Percentiles rank a stretch among this genome's conserved stretches.
phyloP scores from a whole-genome alignment of 2,888 invertebrate species.

The Biston stratarius region DNA sequence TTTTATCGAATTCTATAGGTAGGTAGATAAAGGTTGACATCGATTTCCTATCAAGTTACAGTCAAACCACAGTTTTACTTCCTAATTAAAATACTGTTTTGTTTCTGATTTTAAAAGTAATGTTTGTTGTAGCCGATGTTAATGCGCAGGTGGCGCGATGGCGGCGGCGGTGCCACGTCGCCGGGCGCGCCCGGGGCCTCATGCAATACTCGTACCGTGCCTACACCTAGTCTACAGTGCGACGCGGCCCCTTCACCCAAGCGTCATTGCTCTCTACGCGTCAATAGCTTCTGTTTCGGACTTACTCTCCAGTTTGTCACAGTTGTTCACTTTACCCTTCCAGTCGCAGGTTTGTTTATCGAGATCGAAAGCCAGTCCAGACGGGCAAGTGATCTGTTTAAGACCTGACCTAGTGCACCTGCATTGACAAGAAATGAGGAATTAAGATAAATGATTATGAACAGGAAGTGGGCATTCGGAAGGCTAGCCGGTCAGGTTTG shows the following conservation, averaged over 20 bases:
- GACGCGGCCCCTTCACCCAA: slow-evolving; percentile 85
- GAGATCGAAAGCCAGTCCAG: slow-evolving; percentile 98
- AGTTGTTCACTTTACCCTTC: slow-evolving; percentile 99
- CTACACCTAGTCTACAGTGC: slow-evolving; percentile 80
- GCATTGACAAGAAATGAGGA: slow-evolving; percentile 86
- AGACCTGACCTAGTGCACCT: slow-evolving; percentile 98
- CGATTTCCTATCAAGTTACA: not conserved
- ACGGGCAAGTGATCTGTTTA: slow-evolving; percentile 98
- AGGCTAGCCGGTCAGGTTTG: slow-evolving; percentile 67
- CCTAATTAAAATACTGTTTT: too few species aligned
- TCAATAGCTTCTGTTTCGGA: slow-evolving; percentile 83
- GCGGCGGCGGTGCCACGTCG: slow-evolving; percentile 47
- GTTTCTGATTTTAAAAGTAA: slow-evolving; percentile 17
- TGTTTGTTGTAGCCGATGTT: slow-evolving; percentile 57
- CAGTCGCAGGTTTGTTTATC: slow-evolving; percentile 99
- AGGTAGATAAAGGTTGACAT: not conserved
- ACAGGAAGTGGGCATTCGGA: slow-evolving; percentile 78
- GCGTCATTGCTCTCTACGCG: slow-evolving; percentile 82
- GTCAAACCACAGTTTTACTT: not conserved
- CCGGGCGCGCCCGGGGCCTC: slow-evolving; percentile 73
- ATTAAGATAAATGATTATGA: slow-evolving; percentile 73
- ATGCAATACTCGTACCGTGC: slow-evolving; percentile 66
- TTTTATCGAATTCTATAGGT: not conserved
- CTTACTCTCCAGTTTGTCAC: slow-evolving; percentile 99
- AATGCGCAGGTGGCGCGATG: slow-evolving; percentile 65